Percentiles rank a stretch among this genome's conserved stretches.
phyloP scores from a whole-genome alignment of 2,888 invertebrate genomes.

The Hedychridium roseum region DNA sequence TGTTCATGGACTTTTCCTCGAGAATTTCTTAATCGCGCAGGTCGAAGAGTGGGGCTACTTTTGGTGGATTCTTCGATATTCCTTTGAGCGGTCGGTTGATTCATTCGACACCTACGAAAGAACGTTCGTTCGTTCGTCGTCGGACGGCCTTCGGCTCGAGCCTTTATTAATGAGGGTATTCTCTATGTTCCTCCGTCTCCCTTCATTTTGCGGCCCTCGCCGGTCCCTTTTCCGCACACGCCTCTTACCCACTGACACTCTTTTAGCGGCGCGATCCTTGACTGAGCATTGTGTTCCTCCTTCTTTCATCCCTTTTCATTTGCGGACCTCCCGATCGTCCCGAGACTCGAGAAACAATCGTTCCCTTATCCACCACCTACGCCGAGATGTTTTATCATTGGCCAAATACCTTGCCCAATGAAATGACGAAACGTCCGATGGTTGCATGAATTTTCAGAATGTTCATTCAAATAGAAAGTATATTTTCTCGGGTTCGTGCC shows the following conservation, averaged over 20 bases:
- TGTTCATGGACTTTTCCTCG: neutral
- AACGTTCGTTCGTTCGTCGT: constrained; percentile 25
- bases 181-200: constrained; percentile 18
- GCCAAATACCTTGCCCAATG: constrained; percentile 3
- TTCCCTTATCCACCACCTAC: constrained; percentile 13
- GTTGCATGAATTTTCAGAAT: too few species aligned
- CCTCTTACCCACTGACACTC: constrained; percentile 30
- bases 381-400: constrained; percentile 1
- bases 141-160: constrained; percentile 37
- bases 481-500: too few species aligned
- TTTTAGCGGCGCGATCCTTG: too few species aligned
- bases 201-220: neutral
- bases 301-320: too few species aligned
- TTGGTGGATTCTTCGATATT: too few species aligned
- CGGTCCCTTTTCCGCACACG: constrained; percentile 5
- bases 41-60: neutral
- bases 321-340: too few species aligned
- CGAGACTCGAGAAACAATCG: neutral
- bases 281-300: too few species aligned
- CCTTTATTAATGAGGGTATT: constrained; percentile 46
- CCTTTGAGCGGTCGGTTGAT: too few species aligned
- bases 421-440: too few species aligned
- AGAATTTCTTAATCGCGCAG: constrained; percentile 30
- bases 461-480: too few species aligned
- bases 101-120: too few species aligned